Conservation (phyloP, 2,113 vertebrate genomes). For the Stegostoma tigrinum region DNA sequence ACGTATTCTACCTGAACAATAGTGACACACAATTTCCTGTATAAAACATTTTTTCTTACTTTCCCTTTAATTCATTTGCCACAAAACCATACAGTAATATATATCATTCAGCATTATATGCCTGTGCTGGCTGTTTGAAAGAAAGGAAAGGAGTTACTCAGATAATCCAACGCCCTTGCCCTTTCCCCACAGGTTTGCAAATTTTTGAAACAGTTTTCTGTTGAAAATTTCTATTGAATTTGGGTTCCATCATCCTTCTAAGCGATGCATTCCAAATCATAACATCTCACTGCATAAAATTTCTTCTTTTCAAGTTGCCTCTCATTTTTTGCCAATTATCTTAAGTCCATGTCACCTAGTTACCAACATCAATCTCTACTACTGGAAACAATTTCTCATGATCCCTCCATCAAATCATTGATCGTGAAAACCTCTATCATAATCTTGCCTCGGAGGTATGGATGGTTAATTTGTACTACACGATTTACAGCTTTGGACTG, state of each 20-base stretch:
- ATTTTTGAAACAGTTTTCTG: neutral
- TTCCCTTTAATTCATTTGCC: neutral
- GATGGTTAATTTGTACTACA: neutral
- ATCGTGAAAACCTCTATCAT: neutral
- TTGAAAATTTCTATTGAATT: neutral
- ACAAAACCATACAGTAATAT: neutral
- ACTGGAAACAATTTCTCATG: neutral
- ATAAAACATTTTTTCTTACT: neutral
- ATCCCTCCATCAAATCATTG: neutral
- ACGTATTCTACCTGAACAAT: neutral
- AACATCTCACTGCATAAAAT: neutral
- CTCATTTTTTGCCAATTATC: neutral
- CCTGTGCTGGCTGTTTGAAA: neutral
- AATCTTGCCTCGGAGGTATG: neutral
- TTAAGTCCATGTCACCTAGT: neutral
- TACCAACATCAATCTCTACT: neutral
- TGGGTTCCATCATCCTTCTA: neutral
- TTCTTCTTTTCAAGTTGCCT: neutral
- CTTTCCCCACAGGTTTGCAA: neutral
- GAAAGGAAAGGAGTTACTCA: neutral
- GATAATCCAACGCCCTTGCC: neutral
- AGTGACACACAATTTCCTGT: neutral
- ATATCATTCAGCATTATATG: neutral
- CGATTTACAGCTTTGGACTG: neutral
- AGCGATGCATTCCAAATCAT: neutral